phyloP scores from a whole-genome alignment of 1,140 invertebrate genomes.

The Planococcus citri region DNA sequence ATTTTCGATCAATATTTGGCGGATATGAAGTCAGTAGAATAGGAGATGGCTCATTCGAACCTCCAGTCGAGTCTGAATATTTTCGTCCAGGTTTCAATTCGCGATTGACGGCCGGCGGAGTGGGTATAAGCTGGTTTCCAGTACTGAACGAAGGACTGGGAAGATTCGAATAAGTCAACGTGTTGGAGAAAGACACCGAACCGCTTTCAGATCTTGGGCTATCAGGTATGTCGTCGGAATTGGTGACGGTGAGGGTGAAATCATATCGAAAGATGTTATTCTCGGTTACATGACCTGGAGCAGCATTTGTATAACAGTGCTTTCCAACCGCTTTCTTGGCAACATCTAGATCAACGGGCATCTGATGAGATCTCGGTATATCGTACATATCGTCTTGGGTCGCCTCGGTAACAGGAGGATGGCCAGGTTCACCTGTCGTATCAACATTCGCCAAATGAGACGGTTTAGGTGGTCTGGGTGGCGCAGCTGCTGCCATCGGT shows the following conservation, averaged over 20 bases:
- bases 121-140: slow-evolving; percentile 33
- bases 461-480: slow-evolving; percentile 64
- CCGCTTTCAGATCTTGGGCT: slow-evolving; percentile 42
- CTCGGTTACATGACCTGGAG: slow-evolving; percentile 40
- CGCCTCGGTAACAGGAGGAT: neutral
- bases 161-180: slow-evolving; percentile 44
- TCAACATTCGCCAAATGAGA: slow-evolving; percentile 36
- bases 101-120: slow-evolving; percentile 60
- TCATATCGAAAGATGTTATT: slow-evolving; percentile 44
- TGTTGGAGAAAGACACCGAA: slow-evolving; percentile 31
- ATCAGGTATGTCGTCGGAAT: slow-evolving; percentile 34
- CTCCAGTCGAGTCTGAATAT: slow-evolving; percentile 37
- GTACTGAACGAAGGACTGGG: slow-evolving; percentile 41
- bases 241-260: slow-evolving; percentile 30
- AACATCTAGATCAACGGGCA: slow-evolving; percentile 31
- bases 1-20: slow-evolving; percentile 41
- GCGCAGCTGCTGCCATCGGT: slow-evolving; percentile 37
- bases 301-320: slow-evolving; percentile 61
- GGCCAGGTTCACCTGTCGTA: slow-evolving; percentile 22
- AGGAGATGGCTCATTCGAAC: slow-evolving; percentile 32
- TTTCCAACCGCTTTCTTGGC: slow-evolving; percentile 32
- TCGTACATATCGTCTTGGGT: slow-evolving; percentile 53
- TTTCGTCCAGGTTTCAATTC: slow-evolving; percentile 60
- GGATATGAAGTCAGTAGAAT: slow-evolving; percentile 32
- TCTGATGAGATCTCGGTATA: slow-evolving; percentile 52